Percentiles rank a stretch among this genome's conserved stretches.
These are phyloP conservation scores for Drosophila austrosaltans DNA, from an alignment of 2,888 invertebrate genomes.

Conservation along the genomic window DNA sequence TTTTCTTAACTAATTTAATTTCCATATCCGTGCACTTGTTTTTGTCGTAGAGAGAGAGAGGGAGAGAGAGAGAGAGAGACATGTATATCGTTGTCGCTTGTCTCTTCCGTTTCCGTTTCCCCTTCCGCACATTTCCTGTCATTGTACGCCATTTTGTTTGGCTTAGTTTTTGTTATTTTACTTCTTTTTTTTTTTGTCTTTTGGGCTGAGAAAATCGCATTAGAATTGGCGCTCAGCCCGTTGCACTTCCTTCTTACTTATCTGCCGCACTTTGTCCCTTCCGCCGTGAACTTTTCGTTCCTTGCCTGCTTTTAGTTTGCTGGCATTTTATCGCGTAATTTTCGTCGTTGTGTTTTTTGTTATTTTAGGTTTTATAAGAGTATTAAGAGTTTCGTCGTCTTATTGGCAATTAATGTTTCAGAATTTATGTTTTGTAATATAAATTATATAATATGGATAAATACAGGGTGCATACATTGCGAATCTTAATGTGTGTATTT, in stretches of 20 bases:
- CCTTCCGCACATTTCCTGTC: conserved; percentile 69
- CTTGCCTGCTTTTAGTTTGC: conserved; percentile 7
- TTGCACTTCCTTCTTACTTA: conserved; percentile 77
- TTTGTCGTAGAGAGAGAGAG: conserved; percentile 22
- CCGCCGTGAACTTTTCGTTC: conserved; percentile 24
- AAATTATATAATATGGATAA: no score
- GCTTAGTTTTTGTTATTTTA: conserved; percentile 33
- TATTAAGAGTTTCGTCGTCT: background rate
- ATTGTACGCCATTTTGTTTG: conserved; percentile 47
- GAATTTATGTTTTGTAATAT: no score
- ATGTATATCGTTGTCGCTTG: conserved; percentile 68
- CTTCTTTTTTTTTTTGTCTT: conserved; percentile 33
- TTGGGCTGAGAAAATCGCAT: conserved; percentile 77
- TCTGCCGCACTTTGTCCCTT: conserved; percentile 33
- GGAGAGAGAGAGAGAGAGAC: conserved; percentile 10
- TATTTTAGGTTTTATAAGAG: background rate
- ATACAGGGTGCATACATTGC: no score
- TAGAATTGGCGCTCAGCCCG: conserved; percentile 83
- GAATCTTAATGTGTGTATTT: no score
- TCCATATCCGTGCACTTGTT: conserved; percentile 55
- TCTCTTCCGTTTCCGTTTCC: conserved; percentile 56
- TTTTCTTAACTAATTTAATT: conserved; percentile 65
- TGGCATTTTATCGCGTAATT: conserved; percentile 48
- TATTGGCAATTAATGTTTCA: background rate
- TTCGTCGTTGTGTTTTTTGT: conserved; percentile 39